Conservation (phyloP, 2,797 vertebrate genomes). For the Capromys pilorides region DNA sequence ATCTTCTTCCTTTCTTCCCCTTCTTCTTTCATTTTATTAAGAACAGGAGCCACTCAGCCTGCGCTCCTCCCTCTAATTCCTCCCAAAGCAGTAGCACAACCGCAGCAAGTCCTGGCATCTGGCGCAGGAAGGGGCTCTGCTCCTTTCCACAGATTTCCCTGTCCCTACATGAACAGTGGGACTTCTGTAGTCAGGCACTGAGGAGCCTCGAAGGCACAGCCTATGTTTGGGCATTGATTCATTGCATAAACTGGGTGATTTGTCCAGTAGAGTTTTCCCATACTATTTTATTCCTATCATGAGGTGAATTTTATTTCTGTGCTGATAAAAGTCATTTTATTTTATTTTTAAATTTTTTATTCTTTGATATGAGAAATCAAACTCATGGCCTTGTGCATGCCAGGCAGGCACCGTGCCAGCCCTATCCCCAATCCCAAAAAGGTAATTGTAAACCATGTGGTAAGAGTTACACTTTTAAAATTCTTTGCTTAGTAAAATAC, state of each 20-base stretch:
- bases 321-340: background rate
- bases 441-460: background rate
- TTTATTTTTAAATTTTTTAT: background rate
- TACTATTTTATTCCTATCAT: background rate
- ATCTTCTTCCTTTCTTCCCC: background rate
- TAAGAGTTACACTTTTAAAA: background rate
- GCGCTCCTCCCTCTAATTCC: background rate
- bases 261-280: background rate
- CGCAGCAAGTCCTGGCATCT: background rate
- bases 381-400: no score
- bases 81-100: background rate
- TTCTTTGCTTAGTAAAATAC: conserved; percentile 4
- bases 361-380: no score
- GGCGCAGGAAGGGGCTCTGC: background rate
- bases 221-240: background rate
- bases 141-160: background rate
- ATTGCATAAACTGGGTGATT: background rate
- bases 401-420: no score
- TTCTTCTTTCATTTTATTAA: background rate
- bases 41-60: background rate
- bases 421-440: background rate
- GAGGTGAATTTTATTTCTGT: conserved; percentile 34
- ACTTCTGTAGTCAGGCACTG: background rate
- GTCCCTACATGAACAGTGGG: background rate
- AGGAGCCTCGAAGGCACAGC: background rate